These are phyloP conservation scores for Erebia aethiops DNA, from an alignment of 2,888 invertebrate species.

Conservation along the genomic window DNA sequence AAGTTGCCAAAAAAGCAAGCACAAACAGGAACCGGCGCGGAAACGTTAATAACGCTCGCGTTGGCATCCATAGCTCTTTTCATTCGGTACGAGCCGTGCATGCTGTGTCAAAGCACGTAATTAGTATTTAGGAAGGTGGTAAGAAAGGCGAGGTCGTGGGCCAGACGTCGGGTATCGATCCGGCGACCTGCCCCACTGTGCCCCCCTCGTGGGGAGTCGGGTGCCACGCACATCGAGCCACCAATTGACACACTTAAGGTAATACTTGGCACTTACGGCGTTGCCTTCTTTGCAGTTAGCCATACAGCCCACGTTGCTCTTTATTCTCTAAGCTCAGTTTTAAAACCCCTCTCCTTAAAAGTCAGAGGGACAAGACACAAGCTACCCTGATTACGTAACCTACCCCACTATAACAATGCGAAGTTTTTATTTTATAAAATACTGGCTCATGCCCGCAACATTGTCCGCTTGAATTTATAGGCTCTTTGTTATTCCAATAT, in stretches of 20 bases:
- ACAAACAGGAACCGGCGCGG: slow-evolving; percentile 61
- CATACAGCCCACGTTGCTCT: slow-evolving; percentile 39
- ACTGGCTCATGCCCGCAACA: no score
- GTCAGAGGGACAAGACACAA: slow-evolving; percentile 20
- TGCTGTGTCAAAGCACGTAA: slow-evolving; percentile 83
- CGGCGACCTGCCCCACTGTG: slow-evolving; percentile 81
- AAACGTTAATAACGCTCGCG: slow-evolving; percentile 49
- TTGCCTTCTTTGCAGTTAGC: slow-evolving; percentile 57
- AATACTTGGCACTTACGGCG: slow-evolving; percentile 75
- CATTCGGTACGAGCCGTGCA: slow-evolving; percentile 74
- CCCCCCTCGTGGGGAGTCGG: slow-evolving; percentile 64
- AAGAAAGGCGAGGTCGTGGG: slow-evolving; percentile 83
- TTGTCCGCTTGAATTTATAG: no score
- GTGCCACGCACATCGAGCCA: slow-evolving; percentile 79
- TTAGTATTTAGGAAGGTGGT: slow-evolving; percentile 84
- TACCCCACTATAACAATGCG: slow-evolving; percentile 20
- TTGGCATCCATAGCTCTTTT: slow-evolving; percentile 73
- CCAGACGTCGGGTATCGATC: slow-evolving; percentile 87
- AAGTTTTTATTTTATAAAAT: slow-evolving; percentile 22
- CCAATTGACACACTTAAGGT: slow-evolving; percentile 83
- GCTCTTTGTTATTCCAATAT: no score
- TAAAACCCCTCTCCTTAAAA: slow-evolving; percentile 28
- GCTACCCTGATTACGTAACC: slow-evolving; percentile 34
- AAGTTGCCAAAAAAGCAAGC: slow-evolving; percentile 58
- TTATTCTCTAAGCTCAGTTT: slow-evolving; percentile 34